Conservation (phyloP, 2,888 invertebrate genomes). For the Scaptomyza tumidula region DNA sequence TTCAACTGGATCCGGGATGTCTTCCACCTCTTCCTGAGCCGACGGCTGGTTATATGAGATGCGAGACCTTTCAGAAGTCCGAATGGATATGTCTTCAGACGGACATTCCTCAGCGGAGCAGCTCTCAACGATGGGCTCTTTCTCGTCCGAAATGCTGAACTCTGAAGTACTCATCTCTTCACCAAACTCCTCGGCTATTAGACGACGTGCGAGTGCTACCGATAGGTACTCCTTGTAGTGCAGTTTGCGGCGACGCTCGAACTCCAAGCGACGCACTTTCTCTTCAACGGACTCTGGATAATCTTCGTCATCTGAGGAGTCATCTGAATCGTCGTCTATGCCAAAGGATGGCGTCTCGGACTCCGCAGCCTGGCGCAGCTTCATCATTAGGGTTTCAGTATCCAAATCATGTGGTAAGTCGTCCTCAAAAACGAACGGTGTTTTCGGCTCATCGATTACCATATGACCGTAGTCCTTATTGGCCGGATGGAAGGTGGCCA, state of each 20-base stretch:
- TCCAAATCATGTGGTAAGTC: conserved; percentile 86
- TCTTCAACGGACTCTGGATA: conserved; percentile 88
- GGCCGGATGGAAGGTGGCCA: conserved; percentile 97
- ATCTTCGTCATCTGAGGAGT: conserved; percentile 86
- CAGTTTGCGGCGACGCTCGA: conserved; percentile 96
- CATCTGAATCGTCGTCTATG: conserved; percentile 84
- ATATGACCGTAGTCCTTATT: conserved; percentile 99
- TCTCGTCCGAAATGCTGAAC: conserved; percentile 3
- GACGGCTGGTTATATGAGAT: fast-evolving
- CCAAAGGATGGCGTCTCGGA: conserved; percentile 84
- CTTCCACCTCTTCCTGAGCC: neutral
- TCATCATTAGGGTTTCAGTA: conserved; percentile 90
- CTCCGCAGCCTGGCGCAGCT: conserved; percentile 84
- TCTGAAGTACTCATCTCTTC: conserved; percentile 88
- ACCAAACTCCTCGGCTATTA: conserved; percentile 94
- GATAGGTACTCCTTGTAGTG: conserved; percentile 99
- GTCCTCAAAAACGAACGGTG: conserved; percentile 90
- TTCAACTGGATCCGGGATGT: conserved; percentile 35
- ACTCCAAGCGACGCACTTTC: conserved; percentile 89
- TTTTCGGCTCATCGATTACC: conserved; percentile 99
- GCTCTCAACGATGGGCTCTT: neutral
- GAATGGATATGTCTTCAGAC: neutral
- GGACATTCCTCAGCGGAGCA: conserved; percentile 23
- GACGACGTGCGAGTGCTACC: conserved; percentile 94
- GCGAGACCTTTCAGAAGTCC: neutral